These are phyloP conservation scores for Montipora capricornis DNA, from an alignment of 64 coral and sea anemone genomes.

Conservation along the genomic window DNA sequence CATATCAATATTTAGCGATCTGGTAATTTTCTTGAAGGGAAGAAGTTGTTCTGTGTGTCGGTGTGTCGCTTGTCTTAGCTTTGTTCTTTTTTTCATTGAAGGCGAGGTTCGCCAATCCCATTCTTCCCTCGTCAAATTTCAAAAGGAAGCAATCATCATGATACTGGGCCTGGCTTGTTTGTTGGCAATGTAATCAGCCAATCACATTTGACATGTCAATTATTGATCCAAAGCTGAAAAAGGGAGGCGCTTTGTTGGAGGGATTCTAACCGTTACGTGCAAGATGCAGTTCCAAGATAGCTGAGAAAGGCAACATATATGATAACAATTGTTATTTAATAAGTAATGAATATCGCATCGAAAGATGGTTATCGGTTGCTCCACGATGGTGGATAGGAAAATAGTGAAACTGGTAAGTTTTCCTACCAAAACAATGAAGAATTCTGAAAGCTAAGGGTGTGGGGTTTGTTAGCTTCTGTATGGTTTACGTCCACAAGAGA, in stretches of 20 bases:
- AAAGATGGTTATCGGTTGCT: background rate
- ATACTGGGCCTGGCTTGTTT: background rate
- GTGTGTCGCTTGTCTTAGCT: no score
- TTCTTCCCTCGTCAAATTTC: slow-evolving; percentile 2
- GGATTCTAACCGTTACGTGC: background rate
- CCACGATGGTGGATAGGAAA: background rate
- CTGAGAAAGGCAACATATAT: background rate
- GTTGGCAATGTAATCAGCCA: background rate
- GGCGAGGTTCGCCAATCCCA: background rate
- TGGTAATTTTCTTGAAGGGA: background rate
- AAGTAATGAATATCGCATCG: background rate
- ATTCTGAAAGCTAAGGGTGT: no score
- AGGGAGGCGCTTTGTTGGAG: background rate
- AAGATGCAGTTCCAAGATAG: background rate
- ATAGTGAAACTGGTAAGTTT: background rate
- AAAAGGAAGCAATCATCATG: background rate
- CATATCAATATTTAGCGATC: no score
- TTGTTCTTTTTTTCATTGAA: no score
- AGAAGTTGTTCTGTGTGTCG: background rate
- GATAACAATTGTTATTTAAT: background rate
- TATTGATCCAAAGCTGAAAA: background rate
- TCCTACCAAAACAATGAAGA: background rate
- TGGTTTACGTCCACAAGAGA: no score
- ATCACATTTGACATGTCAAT: background rate
- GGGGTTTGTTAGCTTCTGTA: no score